A percentile compares a stretch with the other conserved stretches of the same genome.
These are phyloP conservation scores for Xylota sylvarum DNA, from an alignment of 2,888 invertebrate species.

Conservation along the genomic window DNA sequence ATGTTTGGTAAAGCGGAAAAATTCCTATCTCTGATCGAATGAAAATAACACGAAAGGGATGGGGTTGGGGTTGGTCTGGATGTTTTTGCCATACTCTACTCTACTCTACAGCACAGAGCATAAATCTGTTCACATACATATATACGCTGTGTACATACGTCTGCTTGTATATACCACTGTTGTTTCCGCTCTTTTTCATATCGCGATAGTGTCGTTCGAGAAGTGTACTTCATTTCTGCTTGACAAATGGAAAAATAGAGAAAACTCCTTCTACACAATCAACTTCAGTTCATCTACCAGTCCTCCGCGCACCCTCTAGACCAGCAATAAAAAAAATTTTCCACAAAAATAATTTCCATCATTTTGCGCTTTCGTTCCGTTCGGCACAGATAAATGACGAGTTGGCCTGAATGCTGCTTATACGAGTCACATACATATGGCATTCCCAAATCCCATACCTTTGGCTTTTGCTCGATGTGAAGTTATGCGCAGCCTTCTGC, in stretches of 20 bases:
- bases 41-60: conserved; percentile 66
- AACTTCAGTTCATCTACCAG: conserved; percentile 66
- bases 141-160: neutral
- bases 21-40: conserved; percentile 75
- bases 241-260: conserved; percentile 71
- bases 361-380: conserved; percentile 71
- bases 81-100: conserved; percentile 59
- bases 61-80: conserved; percentile 27
- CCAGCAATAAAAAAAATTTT: conserved; percentile 56
- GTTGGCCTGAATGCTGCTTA: conserved; percentile 69
- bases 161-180: conserved; percentile 34
- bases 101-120: conserved; percentile 32
- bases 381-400: conserved; percentile 69
- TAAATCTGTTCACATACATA: conserved; percentile 64
- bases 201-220: conserved; percentile 73
- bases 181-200: conserved; percentile 69
- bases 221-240: conserved; percentile 71
- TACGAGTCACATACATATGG: conserved; percentile 19
- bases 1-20: conserved; percentile 76
- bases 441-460: conserved; percentile 58
- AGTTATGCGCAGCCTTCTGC: conserved; percentile 52
- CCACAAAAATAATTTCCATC: conserved; percentile 73
- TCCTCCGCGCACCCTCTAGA: conserved; percentile 44
- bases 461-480: conserved; percentile 48
- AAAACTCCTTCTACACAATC: conserved; percentile 69